Base-by-base conservation (phyloP, 2,797 vertebrate genomes). In the Argentina silus region DNA sequence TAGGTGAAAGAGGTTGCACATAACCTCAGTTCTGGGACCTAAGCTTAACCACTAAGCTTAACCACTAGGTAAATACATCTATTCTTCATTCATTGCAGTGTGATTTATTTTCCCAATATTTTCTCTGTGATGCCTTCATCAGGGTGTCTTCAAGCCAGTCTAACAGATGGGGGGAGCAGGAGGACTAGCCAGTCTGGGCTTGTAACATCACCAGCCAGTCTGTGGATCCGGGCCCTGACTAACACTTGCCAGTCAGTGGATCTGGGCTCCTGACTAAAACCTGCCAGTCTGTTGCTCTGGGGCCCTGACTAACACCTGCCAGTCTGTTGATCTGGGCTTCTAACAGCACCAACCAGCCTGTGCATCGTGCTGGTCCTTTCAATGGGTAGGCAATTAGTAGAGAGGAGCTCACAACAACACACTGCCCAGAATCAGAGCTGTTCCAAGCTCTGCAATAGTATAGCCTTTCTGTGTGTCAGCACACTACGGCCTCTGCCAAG, bases 341-440 rank as follows among this genome's bases (percentile, higher is more conserved):
- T 36, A 36, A 36, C 27, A 36, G 27, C 4, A 36, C 27, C 27
- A 36, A 36, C n/a, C 50, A 53, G 50, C 14, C 11, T 53, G 2
- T 0, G 45, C 55, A 74, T 45, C 67, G 60, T 50, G 21, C 77
- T 7, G 11, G 19, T 43, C 15, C 3, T 3, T 14, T 69, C 60
- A 75, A 67, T 68, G 23, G 64, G 51, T 15, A 48, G 74, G 76
- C 68, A 68, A 77, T 79, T 78, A 70, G 67, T 72, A 57, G 68
- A 36, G 4, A 7, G 59, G 67, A n/a, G 64, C 36, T 59, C 14
- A 10, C 19, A 43, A 17, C 5, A 36, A 53, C 51, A 53, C 51
- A 53, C 6, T 17, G 17, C 27, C 27, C 6, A 17, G 51, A 53
- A 53, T 53, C 51, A 53, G 51, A 17, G 51, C 5, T 53, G 51